These are phyloP conservation scores for Vireo altiloquus DNA, from an alignment of 2,113 vertebrate genomes.

Conservation along the genomic window DNA sequence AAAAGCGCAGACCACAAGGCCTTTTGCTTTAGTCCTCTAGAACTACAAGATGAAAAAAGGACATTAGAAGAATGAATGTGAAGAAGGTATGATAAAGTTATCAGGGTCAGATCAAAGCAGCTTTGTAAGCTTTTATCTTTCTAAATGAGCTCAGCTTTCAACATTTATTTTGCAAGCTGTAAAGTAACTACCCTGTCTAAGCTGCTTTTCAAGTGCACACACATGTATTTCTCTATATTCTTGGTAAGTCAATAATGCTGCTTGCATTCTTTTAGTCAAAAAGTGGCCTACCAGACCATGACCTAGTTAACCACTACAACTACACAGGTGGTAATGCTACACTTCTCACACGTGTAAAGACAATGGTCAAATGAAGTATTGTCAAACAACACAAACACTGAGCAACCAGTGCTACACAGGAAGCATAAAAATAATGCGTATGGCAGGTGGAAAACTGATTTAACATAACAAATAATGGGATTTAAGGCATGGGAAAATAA, in stretches of 20 bases:
- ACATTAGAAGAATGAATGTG: background rate
- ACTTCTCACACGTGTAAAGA: background rate
- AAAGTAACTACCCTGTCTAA: background rate
- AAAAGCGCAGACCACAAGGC: background rate
- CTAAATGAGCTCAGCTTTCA: background rate
- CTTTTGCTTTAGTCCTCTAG: background rate
- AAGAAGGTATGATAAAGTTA: background rate
- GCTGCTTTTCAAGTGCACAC: background rate
- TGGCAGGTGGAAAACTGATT: background rate
- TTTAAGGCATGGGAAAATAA: background rate
- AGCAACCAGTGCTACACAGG: background rate
- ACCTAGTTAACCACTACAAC: background rate
- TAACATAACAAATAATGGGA: background rate
- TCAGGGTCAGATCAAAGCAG: background rate
- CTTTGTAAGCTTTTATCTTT: background rate
- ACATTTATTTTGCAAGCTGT: background rate
- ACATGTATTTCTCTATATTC: background rate
- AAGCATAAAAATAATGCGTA: background rate
- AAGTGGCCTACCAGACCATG: background rate
- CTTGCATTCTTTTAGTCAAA: background rate
- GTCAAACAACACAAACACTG: rapidly evolving
- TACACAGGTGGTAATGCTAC: background rate
- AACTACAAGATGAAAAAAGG: background rate
- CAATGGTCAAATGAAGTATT: background rate
- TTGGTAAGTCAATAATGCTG: background rate